These are phyloP conservation scores for Chrysomallon squamiferum DNA, from an alignment of 1,140 invertebrate species.

Conservation along the genomic window DNA sequence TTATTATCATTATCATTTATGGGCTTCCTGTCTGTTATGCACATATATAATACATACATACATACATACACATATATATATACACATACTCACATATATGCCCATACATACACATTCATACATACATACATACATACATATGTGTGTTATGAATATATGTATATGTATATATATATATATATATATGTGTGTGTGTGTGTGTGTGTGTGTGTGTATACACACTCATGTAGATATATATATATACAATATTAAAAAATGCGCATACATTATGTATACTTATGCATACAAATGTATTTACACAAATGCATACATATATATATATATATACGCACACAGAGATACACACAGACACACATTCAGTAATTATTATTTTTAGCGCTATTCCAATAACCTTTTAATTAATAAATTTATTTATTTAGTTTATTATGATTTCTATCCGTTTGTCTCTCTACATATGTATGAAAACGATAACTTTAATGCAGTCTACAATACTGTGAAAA, in stretches of 20 bases:
- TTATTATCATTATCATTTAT: too few species aligned
- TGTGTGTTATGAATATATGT: slow-evolving; percentile 1
- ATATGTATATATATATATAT: slow-evolving; percentile 14
- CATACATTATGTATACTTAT: too few species aligned
- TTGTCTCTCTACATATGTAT: too few species aligned
- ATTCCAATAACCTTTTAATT: too few species aligned
- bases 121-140: neutral
- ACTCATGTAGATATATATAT: slow-evolving; percentile 14
- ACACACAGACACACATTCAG: slow-evolving; percentile 1
- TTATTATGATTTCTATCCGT: too few species aligned
- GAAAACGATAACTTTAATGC: too few species aligned
- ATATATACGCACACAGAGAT: slow-evolving; percentile 17
- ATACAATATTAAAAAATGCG: too few species aligned
- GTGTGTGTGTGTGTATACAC: slow-evolving; percentile 4
- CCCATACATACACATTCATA: slow-evolving; percentile 1
- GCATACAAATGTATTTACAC: slow-evolving; percentile 4
- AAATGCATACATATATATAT: slow-evolving; percentile 9
- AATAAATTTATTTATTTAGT: too few species aligned
- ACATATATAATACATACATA: too few species aligned
- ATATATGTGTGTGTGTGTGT: slow-evolving; percentile 8
- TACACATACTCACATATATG: slow-evolving; percentile 5
- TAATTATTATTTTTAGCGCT: too few species aligned
- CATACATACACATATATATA: slow-evolving; percentile 13
- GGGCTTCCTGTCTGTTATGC: too few species aligned
- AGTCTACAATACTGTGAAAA: too few species aligned